A percentile compares a stretch with the other conserved stretches of the same genome.
Conservation (phyloP, 1,140 invertebrate genomes). For the Ooceraea biroi region DNA sequence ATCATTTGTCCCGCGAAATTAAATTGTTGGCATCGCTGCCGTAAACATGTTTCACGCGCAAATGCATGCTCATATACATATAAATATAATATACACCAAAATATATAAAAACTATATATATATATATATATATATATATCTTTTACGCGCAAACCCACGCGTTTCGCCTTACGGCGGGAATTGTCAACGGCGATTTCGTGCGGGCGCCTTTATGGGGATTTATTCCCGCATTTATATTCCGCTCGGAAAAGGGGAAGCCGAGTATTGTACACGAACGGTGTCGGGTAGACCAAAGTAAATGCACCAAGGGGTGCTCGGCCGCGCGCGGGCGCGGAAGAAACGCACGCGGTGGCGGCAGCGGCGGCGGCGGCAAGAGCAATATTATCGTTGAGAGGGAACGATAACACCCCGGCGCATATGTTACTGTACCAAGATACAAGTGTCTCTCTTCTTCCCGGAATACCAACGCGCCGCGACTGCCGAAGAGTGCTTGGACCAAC, state of each 20-base stretch:
- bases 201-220: conserved; percentile 40
- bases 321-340: conserved; percentile 48
- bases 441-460: conserved; percentile 59
- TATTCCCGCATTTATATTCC: conserved; percentile 61
- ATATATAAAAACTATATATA: no score
- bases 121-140: neutral
- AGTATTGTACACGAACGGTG: conserved; percentile 48
- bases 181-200: conserved; percentile 11
- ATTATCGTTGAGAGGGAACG: conserved; percentile 79
- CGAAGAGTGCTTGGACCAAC: conserved; percentile 49
- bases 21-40: conserved; percentile 2
- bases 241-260: conserved; percentile 9
- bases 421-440: conserved; percentile 68
- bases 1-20: conserved; percentile 43
- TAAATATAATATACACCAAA: no score
- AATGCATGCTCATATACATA: neutral
- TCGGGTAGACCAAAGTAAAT: conserved; percentile 68
- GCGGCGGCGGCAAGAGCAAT: conserved; percentile 71
- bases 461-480: conserved; percentile 62
- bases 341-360: conserved; percentile 41
- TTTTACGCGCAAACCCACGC: neutral
- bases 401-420: conserved; percentile 77
- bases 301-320: neutral
- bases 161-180: conserved; percentile 24
- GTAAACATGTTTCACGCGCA: conserved; percentile 43